Base-by-base conservation (phyloP, 2,113 vertebrate species). In the Telmatochromis sp. region DNA sequence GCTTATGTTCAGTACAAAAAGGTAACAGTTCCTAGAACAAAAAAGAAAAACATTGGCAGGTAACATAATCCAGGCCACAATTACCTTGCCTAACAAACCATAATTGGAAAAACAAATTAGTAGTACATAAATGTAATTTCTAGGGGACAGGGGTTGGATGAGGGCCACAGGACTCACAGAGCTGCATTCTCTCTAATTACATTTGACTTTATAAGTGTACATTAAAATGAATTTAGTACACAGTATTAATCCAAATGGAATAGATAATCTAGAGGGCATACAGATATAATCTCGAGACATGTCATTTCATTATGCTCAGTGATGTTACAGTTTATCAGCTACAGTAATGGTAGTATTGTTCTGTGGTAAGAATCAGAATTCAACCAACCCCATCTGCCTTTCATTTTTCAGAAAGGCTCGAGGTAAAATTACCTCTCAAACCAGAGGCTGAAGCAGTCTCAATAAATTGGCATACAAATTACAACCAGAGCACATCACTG, bases 211-310 rank as follows among this genome's bases (percentile, higher is more conserved):
- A 13, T 14, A 55, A 80, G 42, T 84, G 37, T 89, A 53, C 58
- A 70, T 84, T 85, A 63, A 87, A 89, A 85, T 81, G 33, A 58
- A 58, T 31, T 49, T 65, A 80, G 73, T 82, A 87, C 54, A 84
- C 83, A 45, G 83, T 65, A 83, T 92, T 91, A 89, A 94, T 89
- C 85, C 83, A 87, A 91, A 91, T 85, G 89, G 75, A 81, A 47
- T 45, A 49, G 81, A 88, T 94, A 84, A 91, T 92, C 90, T 53
- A 19, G 4, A 60, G 31, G 5, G 31, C 21, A 19, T 17, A 49
- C 21, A 86, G 33, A 87, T 51, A 80, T 89, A 83, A 93, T 88
- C 86, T 86, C 40, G n/a, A 68, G 35, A 85, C 63, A 84, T 47
- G 58, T 85, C 28, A 82, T 88, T 89, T 83, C 12, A 85, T 88